phyloP scores from a whole-genome alignment of 1,140 invertebrate genomes.

The Drepana arcuata region DNA sequence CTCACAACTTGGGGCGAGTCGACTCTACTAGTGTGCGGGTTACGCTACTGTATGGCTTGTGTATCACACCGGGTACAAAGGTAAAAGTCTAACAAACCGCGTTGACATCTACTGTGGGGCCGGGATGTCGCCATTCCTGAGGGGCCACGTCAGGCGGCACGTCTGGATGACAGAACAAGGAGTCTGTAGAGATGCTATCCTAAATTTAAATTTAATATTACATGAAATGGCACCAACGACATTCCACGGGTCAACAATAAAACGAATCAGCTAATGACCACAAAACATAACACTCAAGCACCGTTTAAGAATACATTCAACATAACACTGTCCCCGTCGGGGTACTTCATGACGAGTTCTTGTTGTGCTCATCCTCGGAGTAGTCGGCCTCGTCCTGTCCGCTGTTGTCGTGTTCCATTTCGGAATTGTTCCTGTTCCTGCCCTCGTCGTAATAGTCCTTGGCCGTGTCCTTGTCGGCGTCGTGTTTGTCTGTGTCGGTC shows the following conservation, averaged over 20 bases:
- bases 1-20: conserved; percentile 45
- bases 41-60: conserved; percentile 23
- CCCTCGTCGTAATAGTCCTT: conserved; percentile 56
- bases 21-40: conserved; percentile 36
- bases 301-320: conserved; percentile 54
- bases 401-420: conserved; percentile 50
- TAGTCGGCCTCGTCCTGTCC: conserved; percentile 59
- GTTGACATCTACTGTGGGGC: too few relatives aligned
- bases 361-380: conserved; percentile 63
- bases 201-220: conserved; percentile 47
- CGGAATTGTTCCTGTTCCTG: conserved; percentile 40
- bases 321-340: conserved; percentile 34
- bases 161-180: too few relatives aligned
- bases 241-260: conserved; percentile 64
- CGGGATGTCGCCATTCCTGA: too few relatives aligned
- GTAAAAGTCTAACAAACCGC: too few relatives aligned
- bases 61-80: conserved; percentile 27
- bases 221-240: conserved; percentile 61
- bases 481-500: conserved; percentile 33
- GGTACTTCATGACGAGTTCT: conserved; percentile 51
- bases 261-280: conserved; percentile 54
- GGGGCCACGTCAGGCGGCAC: too few relatives aligned
- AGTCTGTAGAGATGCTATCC: too few relatives aligned
- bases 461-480: conserved; percentile 49
- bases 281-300: conserved; percentile 63